These are phyloP conservation scores for Pollenia labialis DNA, from an alignment of 2,888 invertebrate species.

Conservation along the genomic window DNA sequence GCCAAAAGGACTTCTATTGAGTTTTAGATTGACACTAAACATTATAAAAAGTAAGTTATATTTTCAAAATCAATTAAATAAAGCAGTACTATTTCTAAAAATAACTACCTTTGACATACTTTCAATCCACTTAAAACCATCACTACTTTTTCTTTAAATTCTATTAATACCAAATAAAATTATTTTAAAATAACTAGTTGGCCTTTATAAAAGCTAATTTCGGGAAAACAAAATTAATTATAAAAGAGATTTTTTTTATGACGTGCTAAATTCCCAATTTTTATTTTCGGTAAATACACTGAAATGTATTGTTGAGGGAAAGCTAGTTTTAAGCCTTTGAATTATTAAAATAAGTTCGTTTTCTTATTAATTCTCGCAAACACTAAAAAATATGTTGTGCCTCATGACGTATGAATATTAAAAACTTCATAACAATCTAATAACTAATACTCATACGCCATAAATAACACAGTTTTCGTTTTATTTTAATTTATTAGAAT, in stretches of 20 bases:
- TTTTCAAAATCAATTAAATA: too few relatives aligned
- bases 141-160: neutral
- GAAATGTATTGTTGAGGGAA: too few relatives aligned
- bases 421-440: slow-evolving; percentile 6
- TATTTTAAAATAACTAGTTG: neutral
- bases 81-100: too few relatives aligned
- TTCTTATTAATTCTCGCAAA: neutral
- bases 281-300: too few relatives aligned
- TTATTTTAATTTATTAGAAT: slow-evolving; percentile 23
- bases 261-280: too few relatives aligned
- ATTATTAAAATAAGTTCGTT: slow-evolving; percentile 11
- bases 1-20: too few relatives aligned
- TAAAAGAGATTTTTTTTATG: too few relatives aligned
- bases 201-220: too few relatives aligned
- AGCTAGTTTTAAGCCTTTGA: neutral
- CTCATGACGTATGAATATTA: slow-evolving; percentile 44
- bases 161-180: neutral
- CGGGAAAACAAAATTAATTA: too few relatives aligned
- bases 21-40: too few relatives aligned
- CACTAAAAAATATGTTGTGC: neutral
- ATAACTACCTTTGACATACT: too few relatives aligned
- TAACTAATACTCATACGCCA: slow-evolving; percentile 46
- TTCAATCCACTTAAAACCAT: neutral
- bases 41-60: too few relatives aligned
- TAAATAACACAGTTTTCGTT: neutral